These are phyloP conservation scores for Diglossa cyanea DNA, from an alignment of 2,797 vertebrate species.

Conservation along the genomic window DNA sequence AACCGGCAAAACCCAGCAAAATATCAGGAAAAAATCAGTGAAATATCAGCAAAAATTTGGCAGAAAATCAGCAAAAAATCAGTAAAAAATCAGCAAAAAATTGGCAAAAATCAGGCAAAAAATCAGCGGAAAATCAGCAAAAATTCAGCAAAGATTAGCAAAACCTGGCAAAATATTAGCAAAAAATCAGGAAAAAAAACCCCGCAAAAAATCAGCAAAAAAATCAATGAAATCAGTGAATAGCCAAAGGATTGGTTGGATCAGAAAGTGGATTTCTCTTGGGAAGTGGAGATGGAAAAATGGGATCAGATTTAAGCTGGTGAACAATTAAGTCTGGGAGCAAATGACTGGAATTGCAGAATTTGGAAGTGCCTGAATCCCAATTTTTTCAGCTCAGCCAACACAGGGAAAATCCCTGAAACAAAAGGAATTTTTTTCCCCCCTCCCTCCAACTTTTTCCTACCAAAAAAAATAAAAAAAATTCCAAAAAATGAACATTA, in stretches of 20 bases:
- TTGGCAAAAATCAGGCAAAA: background rate
- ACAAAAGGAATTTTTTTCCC: background rate
- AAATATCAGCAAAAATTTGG: too few relatives aligned
- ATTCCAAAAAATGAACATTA: background rate
- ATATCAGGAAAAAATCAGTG: too few relatives aligned
- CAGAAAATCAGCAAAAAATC: too few relatives aligned
- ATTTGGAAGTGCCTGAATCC: background rate
- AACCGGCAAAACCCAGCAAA: too few relatives aligned
- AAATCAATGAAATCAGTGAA: background rate
- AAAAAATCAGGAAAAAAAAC: background rate
- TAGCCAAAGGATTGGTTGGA: background rate
- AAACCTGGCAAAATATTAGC: background rate
- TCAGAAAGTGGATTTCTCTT: background rate
- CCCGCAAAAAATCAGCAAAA: too few relatives aligned
- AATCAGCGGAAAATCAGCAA: background rate
- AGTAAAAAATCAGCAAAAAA: too few relatives aligned
- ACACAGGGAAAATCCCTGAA: background rate
- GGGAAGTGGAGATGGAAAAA: background rate
- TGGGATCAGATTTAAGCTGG: background rate
- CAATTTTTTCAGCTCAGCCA: background rate
- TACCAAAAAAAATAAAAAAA: too few relatives aligned
- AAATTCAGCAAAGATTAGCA: background rate
- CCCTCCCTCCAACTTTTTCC: too few relatives aligned
- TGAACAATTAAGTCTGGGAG: background rate
- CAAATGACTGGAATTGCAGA: background rate